Evolutionary conservation across 2,113 vertebrate genomes (phyloP).

Genomic region (Rhinolophus sinicus): DNA sequence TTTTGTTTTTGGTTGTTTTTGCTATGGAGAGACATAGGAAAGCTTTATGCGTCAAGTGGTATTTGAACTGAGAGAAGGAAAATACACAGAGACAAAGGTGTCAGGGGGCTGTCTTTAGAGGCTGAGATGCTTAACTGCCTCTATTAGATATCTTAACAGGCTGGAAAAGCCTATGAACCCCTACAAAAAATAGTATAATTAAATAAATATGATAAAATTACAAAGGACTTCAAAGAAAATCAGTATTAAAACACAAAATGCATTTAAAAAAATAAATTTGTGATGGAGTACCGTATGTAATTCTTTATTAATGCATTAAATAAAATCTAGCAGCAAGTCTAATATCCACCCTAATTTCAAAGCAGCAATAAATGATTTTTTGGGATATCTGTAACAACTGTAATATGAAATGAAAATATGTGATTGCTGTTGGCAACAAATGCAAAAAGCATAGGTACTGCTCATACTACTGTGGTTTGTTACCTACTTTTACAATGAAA

Average conservation of each 20-base stretch:
- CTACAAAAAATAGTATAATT: neutral
- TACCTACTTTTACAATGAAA: neutral
- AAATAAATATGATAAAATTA: neutral
- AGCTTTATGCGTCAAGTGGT: neutral
- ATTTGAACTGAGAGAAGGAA: neutral
- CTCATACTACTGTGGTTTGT: neutral
- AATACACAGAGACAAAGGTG: neutral
- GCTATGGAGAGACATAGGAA: neutral
- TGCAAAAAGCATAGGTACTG: neutral
- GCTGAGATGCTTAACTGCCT: neutral
- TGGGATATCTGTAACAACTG: neutral
- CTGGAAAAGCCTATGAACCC: neutral
- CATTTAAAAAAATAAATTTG: neutral
- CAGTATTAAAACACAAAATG: slow-evolving; percentile 3
- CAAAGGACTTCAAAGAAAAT: slow-evolving; percentile 18
- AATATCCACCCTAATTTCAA: neutral
- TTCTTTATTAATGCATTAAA: neutral
- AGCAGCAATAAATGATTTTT: neutral
- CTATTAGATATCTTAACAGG: neutral
- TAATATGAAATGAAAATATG: neutral
- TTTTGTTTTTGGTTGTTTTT: too few relatives aligned
- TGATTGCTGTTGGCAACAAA: slow-evolving; percentile 21
- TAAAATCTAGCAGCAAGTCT: neutral
- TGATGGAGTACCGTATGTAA: neutral
- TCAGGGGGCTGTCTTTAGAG: neutral